Conservation (phyloP, 2,888 invertebrate genomes). For the Chymomyza procnemis region DNA sequence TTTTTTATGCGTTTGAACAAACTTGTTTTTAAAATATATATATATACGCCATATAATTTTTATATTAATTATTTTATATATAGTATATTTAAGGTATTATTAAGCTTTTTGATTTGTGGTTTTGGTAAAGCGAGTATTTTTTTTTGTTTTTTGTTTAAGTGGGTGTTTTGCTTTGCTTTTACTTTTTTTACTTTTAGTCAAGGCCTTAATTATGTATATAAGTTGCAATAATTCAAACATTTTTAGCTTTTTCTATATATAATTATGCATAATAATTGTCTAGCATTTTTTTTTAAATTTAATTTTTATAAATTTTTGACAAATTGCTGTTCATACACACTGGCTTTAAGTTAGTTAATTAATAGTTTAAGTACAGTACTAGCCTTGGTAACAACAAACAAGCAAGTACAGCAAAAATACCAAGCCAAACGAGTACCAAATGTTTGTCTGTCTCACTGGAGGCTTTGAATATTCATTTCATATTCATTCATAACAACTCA, state of each 20-base stretch:
- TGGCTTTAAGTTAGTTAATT: background rate
- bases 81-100: conserved; percentile 28
- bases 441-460: background rate
- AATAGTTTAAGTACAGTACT: background rate
- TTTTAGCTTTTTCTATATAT: conserved; percentile 20
- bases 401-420: too few species aligned
- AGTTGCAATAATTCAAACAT: conserved; percentile 12
- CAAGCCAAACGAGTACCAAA: background rate
- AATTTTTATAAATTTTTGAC: background rate
- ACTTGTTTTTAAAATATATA: conserved; percentile 6
- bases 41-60: background rate
- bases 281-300: conserved; percentile 43
- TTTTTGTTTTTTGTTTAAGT: conserved; percentile 34
- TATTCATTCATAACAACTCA: background rate
- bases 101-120: conserved; percentile 64
- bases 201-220: conserved; percentile 54
- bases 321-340: conserved; percentile 43
- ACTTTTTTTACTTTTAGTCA: conserved; percentile 38
- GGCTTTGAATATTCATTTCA: background rate
- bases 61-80: conserved; percentile 10
- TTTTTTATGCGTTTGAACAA: conserved; percentile 14
- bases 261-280: conserved; percentile 51
- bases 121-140: conserved; percentile 65
- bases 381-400: background rate
- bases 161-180: conserved; percentile 44